A percentile compares a stretch with the other conserved stretches of the same genome.
Evolutionary conservation across 2,113 vertebrate species (phyloP).

Genomic region (Nerophis ophidion): DNA sequence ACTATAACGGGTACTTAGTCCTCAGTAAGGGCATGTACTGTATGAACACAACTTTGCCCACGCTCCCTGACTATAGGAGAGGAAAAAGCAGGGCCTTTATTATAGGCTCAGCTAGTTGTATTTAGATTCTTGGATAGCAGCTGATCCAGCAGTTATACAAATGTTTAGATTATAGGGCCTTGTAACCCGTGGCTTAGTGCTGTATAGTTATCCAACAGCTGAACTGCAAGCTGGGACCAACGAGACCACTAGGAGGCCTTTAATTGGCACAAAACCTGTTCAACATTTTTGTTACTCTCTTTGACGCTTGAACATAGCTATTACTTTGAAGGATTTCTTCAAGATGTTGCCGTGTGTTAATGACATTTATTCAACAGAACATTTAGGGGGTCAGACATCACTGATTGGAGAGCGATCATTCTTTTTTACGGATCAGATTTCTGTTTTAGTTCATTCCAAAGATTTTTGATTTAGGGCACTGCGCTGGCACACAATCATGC

Average conservation of each 20-base stretch:
- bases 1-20: conserved; percentile 34
- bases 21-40: not conserved
- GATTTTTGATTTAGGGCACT: too few relatives aligned
- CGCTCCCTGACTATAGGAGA: conserved; percentile 3
- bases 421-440: too few relatives aligned
- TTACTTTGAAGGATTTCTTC: too few relatives aligned
- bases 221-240: conserved; percentile 1
- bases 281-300: conserved; percentile 3
- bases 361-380: too few relatives aligned
- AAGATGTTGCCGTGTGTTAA: too few relatives aligned
- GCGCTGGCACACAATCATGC: too few relatives aligned
- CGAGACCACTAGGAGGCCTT: conserved; percentile 9
- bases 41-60: not conserved
- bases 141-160: conserved; percentile 15
- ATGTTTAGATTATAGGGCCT: conserved; percentile 44
- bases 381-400: too few relatives aligned
- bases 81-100: conserved; percentile 31
- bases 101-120: conserved; percentile 40
- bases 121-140: conserved; percentile 21
- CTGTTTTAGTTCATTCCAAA: too few relatives aligned
- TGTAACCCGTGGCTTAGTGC: conserved; percentile 28
- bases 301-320: too few relatives aligned
- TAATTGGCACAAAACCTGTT: conserved; percentile 26
- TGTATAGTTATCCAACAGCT: conserved; percentile 26
- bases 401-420: too few relatives aligned